Evolutionary conservation across 2,888 invertebrate species (phyloP).

Genomic region (Teleiodes luculella): DNA sequence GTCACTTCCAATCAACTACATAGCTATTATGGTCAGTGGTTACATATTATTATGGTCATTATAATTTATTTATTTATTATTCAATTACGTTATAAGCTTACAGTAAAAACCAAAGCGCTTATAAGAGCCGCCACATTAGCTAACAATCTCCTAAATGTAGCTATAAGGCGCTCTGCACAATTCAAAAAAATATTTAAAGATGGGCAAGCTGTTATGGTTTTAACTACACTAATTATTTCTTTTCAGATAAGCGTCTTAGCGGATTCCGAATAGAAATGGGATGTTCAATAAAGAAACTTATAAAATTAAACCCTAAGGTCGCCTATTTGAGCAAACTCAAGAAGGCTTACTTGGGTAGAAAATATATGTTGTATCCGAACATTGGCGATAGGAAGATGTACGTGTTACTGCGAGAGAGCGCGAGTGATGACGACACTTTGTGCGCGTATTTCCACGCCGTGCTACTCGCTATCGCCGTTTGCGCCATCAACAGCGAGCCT

Average conservation of each 20-base stretch:
- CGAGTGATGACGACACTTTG: slow-evolving; percentile 75
- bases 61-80: too few relatives aligned
- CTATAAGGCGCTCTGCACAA: too few relatives aligned
- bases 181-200: too few relatives aligned
- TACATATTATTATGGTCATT: too few relatives aligned
- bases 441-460: slow-evolving; percentile 85
- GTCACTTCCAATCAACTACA: too few relatives aligned
- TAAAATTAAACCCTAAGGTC: slow-evolving; percentile 31
- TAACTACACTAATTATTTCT: too few relatives aligned
- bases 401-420: slow-evolving; percentile 76
- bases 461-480: slow-evolving; percentile 58
- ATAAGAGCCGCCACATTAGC: too few relatives aligned
- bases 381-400: slow-evolving; percentile 66
- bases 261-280: slow-evolving; percentile 82
- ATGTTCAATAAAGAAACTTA: slow-evolving; percentile 63
- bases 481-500: slow-evolving; percentile 49
- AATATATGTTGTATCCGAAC: slow-evolving; percentile 78
- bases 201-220: too few relatives aligned
- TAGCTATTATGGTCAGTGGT: too few relatives aligned
- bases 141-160: too few relatives aligned
- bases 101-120: too few relatives aligned
- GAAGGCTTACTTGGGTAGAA: slow-evolving; percentile 62
- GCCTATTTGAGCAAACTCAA: slow-evolving; percentile 54
- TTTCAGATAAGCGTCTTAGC: slow-evolving; percentile 75
- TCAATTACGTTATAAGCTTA: too few relatives aligned